Percentiles rank a stretch among this genome's conserved stretches.
phyloP scores from a whole-genome alignment of 2,888 invertebrate species.

The Xestoiulus laeticollis region DNA sequence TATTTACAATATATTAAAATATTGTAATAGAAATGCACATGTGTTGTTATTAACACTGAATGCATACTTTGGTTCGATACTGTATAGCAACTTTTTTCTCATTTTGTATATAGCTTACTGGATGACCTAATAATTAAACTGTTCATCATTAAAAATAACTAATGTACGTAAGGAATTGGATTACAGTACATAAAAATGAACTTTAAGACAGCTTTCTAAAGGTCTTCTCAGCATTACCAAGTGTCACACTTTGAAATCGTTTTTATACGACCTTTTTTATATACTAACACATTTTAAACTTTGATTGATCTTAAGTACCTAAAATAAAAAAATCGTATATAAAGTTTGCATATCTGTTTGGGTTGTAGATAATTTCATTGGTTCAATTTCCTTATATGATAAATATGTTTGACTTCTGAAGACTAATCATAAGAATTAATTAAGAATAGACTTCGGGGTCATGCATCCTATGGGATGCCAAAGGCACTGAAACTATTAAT shows the following conservation, averaged over 20 bases:
- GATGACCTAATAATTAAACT: slow-evolving; percentile 28
- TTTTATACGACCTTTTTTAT: not conserved
- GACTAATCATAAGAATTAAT: too few species aligned
- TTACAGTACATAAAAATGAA: slow-evolving; percentile 1
- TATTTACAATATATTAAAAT: not conserved
- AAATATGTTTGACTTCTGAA: too few species aligned
- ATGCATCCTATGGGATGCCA: too few species aligned
- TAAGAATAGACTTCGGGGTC: too few species aligned
- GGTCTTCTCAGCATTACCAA: not conserved
- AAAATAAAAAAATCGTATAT: not conserved
- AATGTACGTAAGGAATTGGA: not conserved
- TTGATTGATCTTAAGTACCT: not conserved
- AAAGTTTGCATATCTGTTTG: not conserved
- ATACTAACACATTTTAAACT: not conserved
- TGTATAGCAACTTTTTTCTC: not conserved
- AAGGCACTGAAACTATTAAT: too few species aligned
- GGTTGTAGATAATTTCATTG: not conserved
- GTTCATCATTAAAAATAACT: not conserved
- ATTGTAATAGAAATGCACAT: not conserved
- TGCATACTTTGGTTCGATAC: not conserved
- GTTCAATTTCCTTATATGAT: too few species aligned
- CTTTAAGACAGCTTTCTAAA: not conserved
- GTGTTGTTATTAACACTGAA: not conserved
- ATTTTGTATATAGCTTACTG: not conserved
- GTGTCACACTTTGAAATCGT: slow-evolving; percentile 7